Evolutionary conservation across 2,113 vertebrate species (phyloP).

Genomic region (Rafetus swinhoei): DNA sequence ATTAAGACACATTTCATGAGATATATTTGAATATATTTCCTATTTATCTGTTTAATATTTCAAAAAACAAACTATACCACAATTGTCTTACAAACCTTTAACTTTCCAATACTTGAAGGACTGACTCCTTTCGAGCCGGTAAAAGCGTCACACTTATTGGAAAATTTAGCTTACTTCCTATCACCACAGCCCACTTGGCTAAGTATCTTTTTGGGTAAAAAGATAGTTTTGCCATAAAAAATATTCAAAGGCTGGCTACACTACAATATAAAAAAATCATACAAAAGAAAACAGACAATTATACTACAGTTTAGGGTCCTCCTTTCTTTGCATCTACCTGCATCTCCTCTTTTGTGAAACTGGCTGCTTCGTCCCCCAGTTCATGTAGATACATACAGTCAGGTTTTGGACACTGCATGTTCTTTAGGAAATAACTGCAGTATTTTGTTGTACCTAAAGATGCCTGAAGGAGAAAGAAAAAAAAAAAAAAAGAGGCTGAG

Average conservation of each 20-base stretch:
- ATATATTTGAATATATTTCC: neutral
- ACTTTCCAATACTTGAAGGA: neutral
- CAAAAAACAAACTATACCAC: neutral
- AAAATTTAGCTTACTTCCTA: neutral
- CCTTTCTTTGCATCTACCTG: conserved; percentile 83
- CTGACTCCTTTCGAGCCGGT: neutral
- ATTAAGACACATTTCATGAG: neutral
- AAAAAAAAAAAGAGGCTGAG: neutral
- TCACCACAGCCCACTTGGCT: neutral
- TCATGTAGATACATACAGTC: conserved; percentile 99
- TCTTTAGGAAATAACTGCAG: conserved; percentile 99
- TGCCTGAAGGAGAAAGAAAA: conserved; percentile 81
- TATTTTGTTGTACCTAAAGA: conserved; percentile 99
- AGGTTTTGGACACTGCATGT: conserved; percentile 99
- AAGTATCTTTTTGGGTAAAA: neutral
- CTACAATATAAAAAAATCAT: neutral
- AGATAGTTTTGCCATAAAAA: neutral
- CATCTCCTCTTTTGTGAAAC: conserved; percentile 99
- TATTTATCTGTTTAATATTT: neutral
- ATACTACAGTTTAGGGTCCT: neutral
- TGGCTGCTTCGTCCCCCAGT: conserved; percentile 98
- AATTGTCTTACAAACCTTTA: neutral
- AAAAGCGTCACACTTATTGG: neutral
- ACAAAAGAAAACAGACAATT: neutral
- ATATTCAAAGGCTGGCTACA: neutral